Conservation (phyloP, 1,140 invertebrate genomes). For the Pristionchus pacificus region DNA sequence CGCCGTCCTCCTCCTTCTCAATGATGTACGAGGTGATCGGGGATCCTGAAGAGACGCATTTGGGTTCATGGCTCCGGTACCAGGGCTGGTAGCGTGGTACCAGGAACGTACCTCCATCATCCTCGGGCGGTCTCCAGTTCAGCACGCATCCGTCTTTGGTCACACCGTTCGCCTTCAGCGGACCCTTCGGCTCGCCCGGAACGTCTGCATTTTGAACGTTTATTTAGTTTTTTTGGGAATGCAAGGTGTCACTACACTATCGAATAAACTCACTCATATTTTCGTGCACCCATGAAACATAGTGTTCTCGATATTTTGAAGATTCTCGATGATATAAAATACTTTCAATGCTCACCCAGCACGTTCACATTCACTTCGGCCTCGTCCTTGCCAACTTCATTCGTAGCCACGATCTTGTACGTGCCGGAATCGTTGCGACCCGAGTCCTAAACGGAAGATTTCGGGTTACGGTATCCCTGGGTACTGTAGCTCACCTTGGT, state of each 20-base stretch:
- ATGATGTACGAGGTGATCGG: slow-evolving; percentile 85
- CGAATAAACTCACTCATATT: slow-evolving; percentile 11
- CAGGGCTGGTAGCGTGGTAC: background rate
- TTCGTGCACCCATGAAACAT: too few species aligned
- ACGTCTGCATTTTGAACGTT: too few species aligned
- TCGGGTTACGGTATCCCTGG: background rate
- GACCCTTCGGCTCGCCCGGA: slow-evolving; percentile 61
- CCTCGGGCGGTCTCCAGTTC: slow-evolving; percentile 62
- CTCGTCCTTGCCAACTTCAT: slow-evolving; percentile 84
- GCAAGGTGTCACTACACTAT: too few species aligned
- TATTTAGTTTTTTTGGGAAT: too few species aligned
- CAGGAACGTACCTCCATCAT: slow-evolving; percentile 40
- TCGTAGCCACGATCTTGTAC: slow-evolving; percentile 84
- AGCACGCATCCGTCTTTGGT: slow-evolving; percentile 61
- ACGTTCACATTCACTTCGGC: slow-evolving; percentile 88
- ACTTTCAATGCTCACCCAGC: slow-evolving; percentile 59
- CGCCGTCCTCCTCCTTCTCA: slow-evolving; percentile 77
- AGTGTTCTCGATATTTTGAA: background rate
- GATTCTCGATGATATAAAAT: background rate
- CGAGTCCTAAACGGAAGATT: slow-evolving; percentile 12
- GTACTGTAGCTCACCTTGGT: slow-evolving; percentile 25
- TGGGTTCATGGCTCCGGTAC: background rate
- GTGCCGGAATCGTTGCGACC: slow-evolving; percentile 70
- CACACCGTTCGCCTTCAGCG: slow-evolving; percentile 60
- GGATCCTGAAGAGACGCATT: slow-evolving; percentile 63